These are phyloP conservation scores for Thalassarche chlororhynchos DNA, from an alignment of 2,113 vertebrate species.

Conservation along the genomic window DNA sequence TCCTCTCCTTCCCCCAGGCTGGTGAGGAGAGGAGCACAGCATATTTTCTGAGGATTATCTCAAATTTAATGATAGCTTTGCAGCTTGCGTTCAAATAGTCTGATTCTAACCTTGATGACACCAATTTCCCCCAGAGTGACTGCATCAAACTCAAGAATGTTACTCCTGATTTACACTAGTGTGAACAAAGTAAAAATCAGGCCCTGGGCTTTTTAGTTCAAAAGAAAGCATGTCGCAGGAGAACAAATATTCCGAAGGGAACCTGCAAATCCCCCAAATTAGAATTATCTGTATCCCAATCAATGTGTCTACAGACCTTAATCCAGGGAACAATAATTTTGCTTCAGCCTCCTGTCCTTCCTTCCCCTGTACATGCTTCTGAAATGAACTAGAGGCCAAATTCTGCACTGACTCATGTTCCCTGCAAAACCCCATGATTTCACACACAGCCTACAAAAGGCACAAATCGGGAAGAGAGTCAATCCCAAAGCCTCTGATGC, in stretches of 20 bases:
- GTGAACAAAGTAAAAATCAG: not conserved
- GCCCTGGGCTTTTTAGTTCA: not conserved
- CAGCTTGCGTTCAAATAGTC: not conserved
- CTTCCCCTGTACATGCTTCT: not conserved
- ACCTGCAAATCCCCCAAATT: not conserved
- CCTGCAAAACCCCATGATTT: not conserved
- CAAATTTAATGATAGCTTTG: not conserved
- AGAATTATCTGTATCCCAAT: not conserved
- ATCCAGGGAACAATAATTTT: not conserved
- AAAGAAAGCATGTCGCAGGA: not conserved
- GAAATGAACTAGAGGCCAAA: not conserved
- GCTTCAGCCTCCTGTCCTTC: not conserved
- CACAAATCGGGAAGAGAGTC: not conserved
- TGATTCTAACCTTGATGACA: not conserved
- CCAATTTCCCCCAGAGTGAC: not conserved
- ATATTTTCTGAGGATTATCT: not conserved
- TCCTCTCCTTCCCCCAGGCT: not conserved
- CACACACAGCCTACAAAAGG: not conserved
- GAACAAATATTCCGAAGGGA: not conserved
- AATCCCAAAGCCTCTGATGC: not conserved
- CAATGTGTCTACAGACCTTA: not conserved
- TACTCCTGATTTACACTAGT: not conserved
- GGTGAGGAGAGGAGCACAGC: not conserved
- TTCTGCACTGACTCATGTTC: not conserved
- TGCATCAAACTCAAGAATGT: not conserved